Percentiles rank a stretch among this genome's conserved stretches.
Evolutionary conservation across 2,797 vertebrate genomes (phyloP).

Genomic region (Enteromius trimaculatus): DNA sequence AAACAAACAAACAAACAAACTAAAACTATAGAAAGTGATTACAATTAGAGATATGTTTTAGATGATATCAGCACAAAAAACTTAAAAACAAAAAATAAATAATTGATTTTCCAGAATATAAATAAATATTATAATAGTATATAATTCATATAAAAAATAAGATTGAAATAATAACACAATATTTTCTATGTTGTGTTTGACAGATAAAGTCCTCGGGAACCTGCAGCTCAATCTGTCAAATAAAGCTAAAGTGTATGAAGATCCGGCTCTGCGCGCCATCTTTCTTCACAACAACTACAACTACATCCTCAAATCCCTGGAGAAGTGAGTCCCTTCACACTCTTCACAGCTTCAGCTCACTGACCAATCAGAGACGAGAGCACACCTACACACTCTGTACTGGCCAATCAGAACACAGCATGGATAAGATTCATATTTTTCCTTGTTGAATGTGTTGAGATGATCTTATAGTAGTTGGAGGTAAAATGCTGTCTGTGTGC

Average conservation of each 20-base stretch:
- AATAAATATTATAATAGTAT: not conserved
- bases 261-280: slow-evolving; percentile 91
- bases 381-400: not conserved
- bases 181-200: not conserved
- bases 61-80: not conserved
- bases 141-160: not conserved
- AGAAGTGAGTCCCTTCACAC: slow-evolving; percentile 79
- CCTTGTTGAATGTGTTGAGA: too few species aligned
- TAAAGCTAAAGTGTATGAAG: slow-evolving; percentile 98
- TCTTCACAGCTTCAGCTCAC: not conserved
- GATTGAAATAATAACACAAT: too few species aligned
- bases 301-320: slow-evolving; percentile 97
- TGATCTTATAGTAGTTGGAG: not conserved
- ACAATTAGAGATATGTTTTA: not conserved
- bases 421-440: not conserved
- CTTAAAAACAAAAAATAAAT: too few species aligned
- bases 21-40: not conserved
- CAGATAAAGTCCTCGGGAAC: slow-evolving; percentile 95
- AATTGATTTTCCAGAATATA: not conserved
- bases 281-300: slow-evolving; percentile 99
- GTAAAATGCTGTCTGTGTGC: not conserved
- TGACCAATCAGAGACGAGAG: not conserved
- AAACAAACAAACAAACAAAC: too few species aligned
- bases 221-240: slow-evolving; percentile 94
- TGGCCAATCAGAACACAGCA: not conserved